Base-by-base conservation (phyloP, 2,797 vertebrate species). In the Enteromius anoplus region DNA sequence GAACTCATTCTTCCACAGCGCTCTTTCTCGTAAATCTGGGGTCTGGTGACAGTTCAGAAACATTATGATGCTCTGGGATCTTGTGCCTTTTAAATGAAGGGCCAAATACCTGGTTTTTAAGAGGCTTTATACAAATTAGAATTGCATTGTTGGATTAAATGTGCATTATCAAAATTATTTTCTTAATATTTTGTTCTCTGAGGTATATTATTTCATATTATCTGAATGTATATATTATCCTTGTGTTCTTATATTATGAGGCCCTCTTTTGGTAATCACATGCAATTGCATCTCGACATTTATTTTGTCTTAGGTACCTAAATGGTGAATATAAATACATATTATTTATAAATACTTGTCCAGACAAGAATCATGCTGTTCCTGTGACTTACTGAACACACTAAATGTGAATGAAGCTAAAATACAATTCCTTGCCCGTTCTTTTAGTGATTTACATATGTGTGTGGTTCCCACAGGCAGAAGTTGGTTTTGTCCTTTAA, bases 361-460 rank as follows among this genome's bases (percentile, higher is more conserved):
- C 81, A 83, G 47, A 81, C 37, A 45, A 21, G 9, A 53, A 55
- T 17, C 80, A 85, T 82, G 21, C 14, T 82, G 75, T 17, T 55
- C 53, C 40, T 10, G n/a, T 29, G 49, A n/a, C 64, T 23, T 49
- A 49, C 47, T 49, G 19, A 76, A 68, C 21, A 69, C 15, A 53
- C 19, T 12, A 2, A 78, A 62, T 19, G 51, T 37, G 53, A 55
- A 34, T 62, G 21, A 15, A 49, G 19, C 19, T 53, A 21, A 53
- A 21, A 53, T 53, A 53, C 51, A 21, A 21, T 21, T 53, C 49
- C 49, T 19, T 51, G 55, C 17, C 42, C 11, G 37, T 32, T 23
- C 34, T 75, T 53, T 8, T 23, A 37, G 10, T 21, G 29, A 15
- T 47, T 7, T 42, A n/a, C 69, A 34, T 29, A 37, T 29, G 45